Evolutionary conservation across 2,888 invertebrate genomes (phyloP), one percentile per base, ranked within the genome.

Genomic region (Synergus gifuensis): DNA sequence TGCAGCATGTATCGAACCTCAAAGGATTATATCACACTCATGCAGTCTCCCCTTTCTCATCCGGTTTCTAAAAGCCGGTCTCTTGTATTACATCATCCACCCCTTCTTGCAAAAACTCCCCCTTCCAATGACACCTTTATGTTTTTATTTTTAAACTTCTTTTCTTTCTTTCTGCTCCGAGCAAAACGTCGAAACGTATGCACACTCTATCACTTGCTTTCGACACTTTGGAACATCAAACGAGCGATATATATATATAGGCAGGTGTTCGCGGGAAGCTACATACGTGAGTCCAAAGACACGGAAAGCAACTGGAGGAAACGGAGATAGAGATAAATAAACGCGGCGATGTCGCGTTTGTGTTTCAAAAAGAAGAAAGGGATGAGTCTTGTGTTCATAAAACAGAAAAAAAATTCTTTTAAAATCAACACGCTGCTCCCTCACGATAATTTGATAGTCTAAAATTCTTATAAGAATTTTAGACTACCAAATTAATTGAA

Each of bases 181-280:
- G 54, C 36, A 73, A 36, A 73, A 73, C 73, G 54, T 54, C 49
- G 36, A 54, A 73, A 73, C 73, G 73, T 73, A 54, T 73, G 73
- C 28, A 73, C 54, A 49, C 73, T 73, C 69, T 73, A 73, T 54
- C 73, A 28, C 73, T 73, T 73, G 73, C 73, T 73, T 73, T 73
- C 73, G 73, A 73, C 73, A 73, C 73, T 73, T 73, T 54, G 16
- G 54, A 73, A 54, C 54, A 54, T 73, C 73, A 73, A 73, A 73
- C 73, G 73, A 73, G 36, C n/a, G n/a, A n/a, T n/a, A n/a, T 16
- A 22, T n/a, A 28, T 64, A 64, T 40, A 40, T 42, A 40, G 12
- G 44, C 49, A 54, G 49, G 73, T 73, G 36, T 73, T 54, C n/a
- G 36, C n/a, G 73, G 36, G 16, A 73, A 73, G 36, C 22, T 46